Base-by-base conservation (phyloP, 2,113 vertebrate species). In the Platycercus adscitus region DNA sequence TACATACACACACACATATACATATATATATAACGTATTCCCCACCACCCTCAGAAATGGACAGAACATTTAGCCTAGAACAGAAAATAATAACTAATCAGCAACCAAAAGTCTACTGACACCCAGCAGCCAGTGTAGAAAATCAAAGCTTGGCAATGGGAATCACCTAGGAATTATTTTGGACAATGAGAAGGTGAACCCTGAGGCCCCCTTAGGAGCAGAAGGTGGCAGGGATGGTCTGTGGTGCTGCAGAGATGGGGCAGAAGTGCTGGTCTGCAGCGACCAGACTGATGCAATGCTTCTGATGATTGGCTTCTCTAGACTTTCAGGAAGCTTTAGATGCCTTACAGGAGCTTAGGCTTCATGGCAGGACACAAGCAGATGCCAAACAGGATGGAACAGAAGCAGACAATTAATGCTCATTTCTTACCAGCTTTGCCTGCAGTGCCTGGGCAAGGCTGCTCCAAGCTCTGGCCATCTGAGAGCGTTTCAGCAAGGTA, bases 211-310 rank as follows among this genome's bases (percentile, higher is more conserved):
- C 4, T 47, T 3, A 23, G 31, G 31, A 39, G 4, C 6, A 2
- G 21, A 24, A 56, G 10, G 17, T 10, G 11, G 26, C 11, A 16
- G 44, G 33, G 11, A 31, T 6, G 17, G 13, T 33, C 21, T 0
- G 0, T 10, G 39, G 35, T 13, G 21, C 33, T 39, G 31, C 23
- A 13, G 1, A 1, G 37, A 5, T 14, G 20, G 65, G 39, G 33
- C 16, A 39, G 49, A n/a, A 58, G 12, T 11, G 25, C 56, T 35
- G 41, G 8, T 7, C 68, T 53, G 15, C n/a, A 18, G n/a, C 10
- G 28, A 16, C 23, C 23, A 5, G 39, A 23, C 39, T 17, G 50
- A 47, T 28, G 44, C 29, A 6, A 1, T 2, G 11, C 29, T 33
- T 2, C 25, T 20, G 10, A 11, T 20, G 10, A 11, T 10, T 2